These are phyloP conservation scores for Stigmatopora argus DNA, from an alignment of 2,113 vertebrate species.

Conservation along the genomic window DNA sequence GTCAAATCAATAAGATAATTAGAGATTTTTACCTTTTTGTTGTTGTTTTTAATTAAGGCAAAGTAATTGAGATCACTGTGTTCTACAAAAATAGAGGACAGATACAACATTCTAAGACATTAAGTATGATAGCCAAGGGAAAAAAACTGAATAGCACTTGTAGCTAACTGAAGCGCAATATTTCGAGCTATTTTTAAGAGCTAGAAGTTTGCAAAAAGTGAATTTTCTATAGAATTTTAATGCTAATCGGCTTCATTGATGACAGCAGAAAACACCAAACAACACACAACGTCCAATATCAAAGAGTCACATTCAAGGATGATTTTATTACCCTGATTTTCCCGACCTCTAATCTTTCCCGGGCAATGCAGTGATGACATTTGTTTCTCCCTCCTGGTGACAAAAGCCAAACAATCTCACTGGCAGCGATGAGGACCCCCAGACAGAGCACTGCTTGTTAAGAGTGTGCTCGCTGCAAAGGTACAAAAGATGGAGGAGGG, in stretches of 20 bases:
- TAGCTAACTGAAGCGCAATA: not conserved
- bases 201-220: not conserved
- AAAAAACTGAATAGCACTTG: not conserved
- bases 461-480: conserved; percentile 33
- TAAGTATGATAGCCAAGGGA: not conserved
- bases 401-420: conserved; percentile 20
- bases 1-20: no score
- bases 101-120: not conserved
- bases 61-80: no score
- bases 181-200: not conserved
- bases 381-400: not conserved
- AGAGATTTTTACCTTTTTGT: no score
- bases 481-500: conserved; percentile 50
- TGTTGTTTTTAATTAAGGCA: no score
- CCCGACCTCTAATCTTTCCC: not conserved
- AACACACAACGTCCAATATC: not conserved
- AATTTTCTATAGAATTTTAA: not conserved
- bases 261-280: not conserved
- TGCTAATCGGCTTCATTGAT: not conserved
- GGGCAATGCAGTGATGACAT: conserved; percentile 24
- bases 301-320: conserved; percentile 6
- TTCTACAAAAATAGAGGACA: not conserved
- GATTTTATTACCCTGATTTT: conserved; percentile 1
- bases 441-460: conserved; percentile 28
- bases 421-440: conserved; percentile 27